These are phyloP conservation scores for Stenichneumon culpator DNA, from an alignment of 2,888 invertebrate species.

Conservation along the genomic window DNA sequence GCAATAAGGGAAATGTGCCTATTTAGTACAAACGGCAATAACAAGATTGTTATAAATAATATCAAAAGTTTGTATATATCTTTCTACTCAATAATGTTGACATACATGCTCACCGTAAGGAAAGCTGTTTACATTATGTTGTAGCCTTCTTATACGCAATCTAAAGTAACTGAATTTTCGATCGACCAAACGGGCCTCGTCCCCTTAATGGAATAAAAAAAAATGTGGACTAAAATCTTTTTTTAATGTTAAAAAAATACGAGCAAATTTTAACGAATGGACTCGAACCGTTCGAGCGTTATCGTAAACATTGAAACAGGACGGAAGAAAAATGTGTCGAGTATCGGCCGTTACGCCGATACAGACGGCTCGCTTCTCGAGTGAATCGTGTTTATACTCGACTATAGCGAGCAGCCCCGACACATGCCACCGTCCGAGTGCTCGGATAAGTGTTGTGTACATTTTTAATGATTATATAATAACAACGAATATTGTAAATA, in stretches of 20 bases:
- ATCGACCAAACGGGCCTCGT: too few species aligned
- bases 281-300: background rate
- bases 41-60: too few species aligned
- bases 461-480: slow-evolving; percentile 54
- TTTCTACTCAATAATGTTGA: too few species aligned
- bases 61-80: too few species aligned
- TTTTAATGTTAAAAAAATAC: background rate
- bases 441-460: slow-evolving; percentile 39
- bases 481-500: slow-evolving; percentile 47
- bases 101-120: too few species aligned
- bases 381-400: slow-evolving; percentile 16
- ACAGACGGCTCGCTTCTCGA: background rate
- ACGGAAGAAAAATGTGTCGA: background rate
- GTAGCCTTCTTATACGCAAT: too few species aligned
- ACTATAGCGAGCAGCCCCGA: slow-evolving; percentile 19
- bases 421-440: slow-evolving; percentile 2
- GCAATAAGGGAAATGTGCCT: too few species aligned
- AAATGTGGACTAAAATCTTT: background rate
- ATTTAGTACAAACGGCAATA: too few species aligned
- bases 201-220: background rate
- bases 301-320: background rate
- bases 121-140: too few species aligned
- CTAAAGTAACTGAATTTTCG: too few species aligned
- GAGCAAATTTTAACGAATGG: background rate
- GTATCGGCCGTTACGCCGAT: background rate